Conservation (phyloP, 2,888 invertebrate genomes). For the Idaea straminata region DNA sequence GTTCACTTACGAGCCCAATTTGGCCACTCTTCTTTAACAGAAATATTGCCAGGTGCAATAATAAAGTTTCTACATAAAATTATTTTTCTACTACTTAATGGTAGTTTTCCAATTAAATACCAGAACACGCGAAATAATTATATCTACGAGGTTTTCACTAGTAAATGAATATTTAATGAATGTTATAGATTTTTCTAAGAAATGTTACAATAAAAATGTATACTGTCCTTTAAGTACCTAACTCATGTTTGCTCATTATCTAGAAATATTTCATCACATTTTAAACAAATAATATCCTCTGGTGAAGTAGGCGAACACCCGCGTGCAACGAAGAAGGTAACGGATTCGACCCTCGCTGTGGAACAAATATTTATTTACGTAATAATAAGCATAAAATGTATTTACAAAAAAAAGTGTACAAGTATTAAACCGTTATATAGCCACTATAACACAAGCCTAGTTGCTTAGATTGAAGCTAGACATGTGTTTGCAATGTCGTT, state of each 20-base stretch:
- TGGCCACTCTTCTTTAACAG: not conserved
- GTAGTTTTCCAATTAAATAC: not conserved
- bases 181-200: conserved; percentile 8
- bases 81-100: not conserved
- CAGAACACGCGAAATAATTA: conserved; percentile 9
- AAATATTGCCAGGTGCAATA: not conserved
- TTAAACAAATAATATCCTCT: not conserved
- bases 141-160: conserved; percentile 41
- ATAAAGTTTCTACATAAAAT: not conserved
- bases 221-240: not conserved
- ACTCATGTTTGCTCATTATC: not conserved
- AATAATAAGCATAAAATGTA: not conserved
- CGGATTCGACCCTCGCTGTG: not conserved
- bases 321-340: not conserved
- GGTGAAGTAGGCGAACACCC: too few relatives aligned
- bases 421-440: too few relatives aligned
- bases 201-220: not conserved
- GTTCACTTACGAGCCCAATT: not conserved
- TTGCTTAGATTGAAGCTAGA: too few relatives aligned
- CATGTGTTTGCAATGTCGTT: too few relatives aligned
- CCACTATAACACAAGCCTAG: too few relatives aligned
- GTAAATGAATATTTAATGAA: conserved; percentile 15
- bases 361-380: not conserved
- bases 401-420: too few relatives aligned
- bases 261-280: not conserved